Evolutionary conservation across 2,888 invertebrate species (phyloP), one percentile per base, ranked within the genome.

Genomic region (Vanessa cardui): DNA sequence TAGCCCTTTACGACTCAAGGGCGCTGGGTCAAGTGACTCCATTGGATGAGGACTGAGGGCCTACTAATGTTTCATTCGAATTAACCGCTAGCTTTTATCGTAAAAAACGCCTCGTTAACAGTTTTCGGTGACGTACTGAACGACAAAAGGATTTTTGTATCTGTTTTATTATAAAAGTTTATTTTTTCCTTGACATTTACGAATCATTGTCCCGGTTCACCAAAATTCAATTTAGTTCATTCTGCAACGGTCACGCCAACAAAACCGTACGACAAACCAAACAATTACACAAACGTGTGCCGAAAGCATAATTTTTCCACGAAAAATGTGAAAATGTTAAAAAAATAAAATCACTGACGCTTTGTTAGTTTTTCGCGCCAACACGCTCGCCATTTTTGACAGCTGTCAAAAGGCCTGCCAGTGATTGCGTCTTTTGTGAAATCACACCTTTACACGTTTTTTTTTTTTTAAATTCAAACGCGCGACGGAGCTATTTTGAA

Each of bases 211-310:
- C 74, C 79, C 82, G 82, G 82, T 83, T 84, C 81, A 84, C 84
- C 85, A 82, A 86, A 91, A 92, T 90, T 90, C 89, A 91, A 92
- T 92, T 90, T 87, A 81, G 82, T 78, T 79, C 83, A 83, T 85
- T 84, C 80, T 80, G 73, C 84, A 78, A 75, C 71, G 74, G 68
- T 68, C 83, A 76, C 80, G 76, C 80, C 81, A 75, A 77, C 82
- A 76, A 76, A 77, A 78, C 84, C 84, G 82, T 77, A 81, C 83
- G 84, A 86, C 89, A 90, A 90, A 90, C 91, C 91, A 88, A 91
- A 92, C 92, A 92, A 92, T 92, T 90, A 92, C 86, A 87, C 83
- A 86, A 84, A 89, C 92, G 89, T 87, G 90, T 81, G 83, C 79
- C 83, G 89, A 88, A 89, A 91, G 81, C 86, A 87, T 92, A 90